phyloP scores from a whole-genome alignment of 2,797 vertebrate species.

The Eleutherodactylus coqui region DNA sequence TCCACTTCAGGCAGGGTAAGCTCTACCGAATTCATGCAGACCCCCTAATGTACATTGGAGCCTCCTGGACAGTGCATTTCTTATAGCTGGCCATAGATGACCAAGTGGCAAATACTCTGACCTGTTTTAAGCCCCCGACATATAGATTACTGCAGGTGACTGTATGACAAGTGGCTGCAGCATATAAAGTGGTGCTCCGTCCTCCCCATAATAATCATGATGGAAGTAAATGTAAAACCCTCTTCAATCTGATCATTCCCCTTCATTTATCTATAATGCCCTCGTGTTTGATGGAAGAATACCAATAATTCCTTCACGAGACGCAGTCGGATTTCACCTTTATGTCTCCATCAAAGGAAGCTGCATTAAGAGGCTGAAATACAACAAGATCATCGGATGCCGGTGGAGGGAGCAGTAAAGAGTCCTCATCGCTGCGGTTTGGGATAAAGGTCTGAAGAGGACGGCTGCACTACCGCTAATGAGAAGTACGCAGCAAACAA shows the following conservation, averaged over 20 bases:
- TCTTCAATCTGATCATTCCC: neutral
- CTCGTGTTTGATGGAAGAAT: neutral
- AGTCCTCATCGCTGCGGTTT: neutral
- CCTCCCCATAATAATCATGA: too few species aligned
- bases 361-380: neutral
- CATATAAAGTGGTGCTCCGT: too few species aligned
- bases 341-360: conserved; percentile 40
- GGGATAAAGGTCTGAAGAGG: conserved; percentile 39
- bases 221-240: neutral
- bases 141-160: neutral
- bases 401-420: neutral
- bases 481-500: neutral
- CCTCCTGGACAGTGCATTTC: too few species aligned
- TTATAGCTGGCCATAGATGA: neutral
- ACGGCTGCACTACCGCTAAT: neutral
- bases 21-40: too few species aligned
- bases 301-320: neutral
- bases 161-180: neutral
- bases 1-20: too few species aligned
- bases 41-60: too few species aligned
- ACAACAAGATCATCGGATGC: conserved; percentile 16
- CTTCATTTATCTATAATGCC: neutral
- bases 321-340: neutral
- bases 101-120: neutral
- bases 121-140: too few species aligned